Evolutionary conservation across 2,797 vertebrate species (phyloP), one percentile per base, ranked within the genome.

Genomic region (Melanotaenia trifasciata): DNA sequence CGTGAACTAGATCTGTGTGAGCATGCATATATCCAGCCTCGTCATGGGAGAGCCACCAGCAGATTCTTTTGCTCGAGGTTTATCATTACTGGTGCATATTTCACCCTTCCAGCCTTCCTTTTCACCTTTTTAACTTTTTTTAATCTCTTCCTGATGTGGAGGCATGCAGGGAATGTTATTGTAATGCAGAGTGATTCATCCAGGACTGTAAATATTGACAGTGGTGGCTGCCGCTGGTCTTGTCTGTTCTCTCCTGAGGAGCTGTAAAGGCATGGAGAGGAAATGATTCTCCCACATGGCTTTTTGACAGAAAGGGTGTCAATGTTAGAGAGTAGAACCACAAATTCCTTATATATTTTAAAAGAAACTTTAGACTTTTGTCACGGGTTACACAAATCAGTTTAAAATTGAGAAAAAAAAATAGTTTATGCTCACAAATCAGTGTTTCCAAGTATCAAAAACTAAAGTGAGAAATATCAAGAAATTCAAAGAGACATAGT

Each of bases 131-230:
- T 81, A 69, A 54, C 69, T 58, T 78, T 80, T 84, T 80, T 57
- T 5, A 80, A 79, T 79, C 60, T 84, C 80, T 87, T 87, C 74
- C 75, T 89, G 85, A 90, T 84, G 87, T 78, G 73, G 71, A 93
- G 87, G 91, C 85, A 84, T 51, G 65, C 73, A 45, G 82, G 89
- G 94, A 94, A 94, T 94, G 94, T 92, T 90, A 92, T 92, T 93
- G 89, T 88, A 92, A 92, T 89, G 89, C 80, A 86, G 81, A 85
- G 67, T 85, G 91, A 94, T 89, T 95, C 93, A 94, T 92, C 83
- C 84, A 83, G 81, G 82, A 90, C 89, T 89, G 86, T 93, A 94
- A 93, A 94, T 94, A 94, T 92, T 94, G 91, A 93, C 87, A 84
- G 84, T 87, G 77, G 69, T 72, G 64, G 71, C 61, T 45, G 76